Conservation (phyloP, 2,113 vertebrate species). For the Tor tambroides region DNA sequence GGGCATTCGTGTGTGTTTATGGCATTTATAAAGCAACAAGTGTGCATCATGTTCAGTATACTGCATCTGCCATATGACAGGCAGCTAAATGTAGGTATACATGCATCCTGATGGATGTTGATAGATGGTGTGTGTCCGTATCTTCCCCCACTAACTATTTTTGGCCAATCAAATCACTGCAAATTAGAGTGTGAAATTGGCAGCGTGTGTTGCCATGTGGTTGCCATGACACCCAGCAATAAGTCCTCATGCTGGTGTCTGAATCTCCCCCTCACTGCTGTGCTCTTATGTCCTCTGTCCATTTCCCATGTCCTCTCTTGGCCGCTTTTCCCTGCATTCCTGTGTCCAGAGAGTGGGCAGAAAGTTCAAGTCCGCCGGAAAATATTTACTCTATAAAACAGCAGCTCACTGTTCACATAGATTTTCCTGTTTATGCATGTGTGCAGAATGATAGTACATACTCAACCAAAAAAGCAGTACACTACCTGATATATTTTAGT, state of each 20-base stretch:
- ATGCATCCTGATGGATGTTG: not conserved
- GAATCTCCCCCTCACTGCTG: not conserved
- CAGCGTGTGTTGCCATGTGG: conserved; percentile 70
- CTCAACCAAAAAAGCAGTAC: too few species aligned
- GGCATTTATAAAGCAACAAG: not conserved
- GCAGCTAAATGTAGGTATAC: not conserved
- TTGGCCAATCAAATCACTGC: conserved; percentile 65
- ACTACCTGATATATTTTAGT: too few species aligned
- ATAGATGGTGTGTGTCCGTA: conserved; percentile 44
- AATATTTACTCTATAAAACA: not conserved
- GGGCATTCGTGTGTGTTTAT: not conserved
- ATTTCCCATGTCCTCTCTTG: not conserved
- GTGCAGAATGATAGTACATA: not conserved
- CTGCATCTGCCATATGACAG: not conserved
- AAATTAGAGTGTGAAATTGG: conserved; percentile 78
- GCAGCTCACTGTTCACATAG: not conserved
- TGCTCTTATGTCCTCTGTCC: conserved; percentile 17
- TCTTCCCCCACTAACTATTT: conserved; percentile 43
- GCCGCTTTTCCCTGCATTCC: not conserved
- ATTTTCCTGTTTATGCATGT: not conserved
- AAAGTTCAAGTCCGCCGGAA: not conserved
- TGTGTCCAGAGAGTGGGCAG: not conserved
- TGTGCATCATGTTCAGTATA: not conserved
- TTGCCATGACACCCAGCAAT: conserved; percentile 75
- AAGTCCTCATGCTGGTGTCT: conserved; percentile 53